These are phyloP conservation scores for Prenolepis imparis DNA, from an alignment of 2,888 invertebrate genomes.

Conservation along the genomic window DNA sequence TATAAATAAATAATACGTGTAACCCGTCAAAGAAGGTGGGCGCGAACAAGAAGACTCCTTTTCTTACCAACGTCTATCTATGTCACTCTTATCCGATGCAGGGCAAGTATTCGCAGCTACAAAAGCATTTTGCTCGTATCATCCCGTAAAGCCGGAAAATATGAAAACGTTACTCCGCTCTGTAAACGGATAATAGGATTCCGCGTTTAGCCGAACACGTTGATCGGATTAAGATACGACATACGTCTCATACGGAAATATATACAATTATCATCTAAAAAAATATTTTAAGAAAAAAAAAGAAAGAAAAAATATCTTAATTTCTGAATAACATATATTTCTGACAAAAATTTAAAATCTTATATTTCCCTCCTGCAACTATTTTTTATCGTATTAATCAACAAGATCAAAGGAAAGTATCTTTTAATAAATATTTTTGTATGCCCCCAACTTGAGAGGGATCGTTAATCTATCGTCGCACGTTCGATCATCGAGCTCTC, in stretches of 20 bases:
- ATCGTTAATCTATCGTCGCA: slow-evolving; percentile 36
- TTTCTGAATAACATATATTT: slow-evolving; percentile 1
- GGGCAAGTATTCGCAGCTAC: slow-evolving; percentile 27
- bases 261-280: slow-evolving; percentile 11
- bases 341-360: neutral
- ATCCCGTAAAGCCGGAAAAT: slow-evolving; percentile 50
- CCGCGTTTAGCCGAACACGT: slow-evolving; percentile 35
- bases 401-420: neutral
- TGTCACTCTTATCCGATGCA: slow-evolving; percentile 44
- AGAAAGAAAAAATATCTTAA: neutral
- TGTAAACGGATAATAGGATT: slow-evolving; percentile 52
- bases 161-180: slow-evolving; percentile 48
- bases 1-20: slow-evolving; percentile 53
- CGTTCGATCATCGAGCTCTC: slow-evolving; percentile 52
- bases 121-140: slow-evolving; percentile 55
- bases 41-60: slow-evolving; percentile 37
- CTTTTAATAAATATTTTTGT: neutral
- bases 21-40: slow-evolving; percentile 48
- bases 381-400: neutral
- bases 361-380: neutral
- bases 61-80: slow-evolving; percentile 49
- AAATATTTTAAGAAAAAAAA: neutral
- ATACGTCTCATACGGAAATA: neutral
- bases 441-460: neutral
- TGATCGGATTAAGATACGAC: slow-evolving; percentile 39